Conservation (phyloP, 1,140 invertebrate species). For the Luehdorfia chinensis region DNA sequence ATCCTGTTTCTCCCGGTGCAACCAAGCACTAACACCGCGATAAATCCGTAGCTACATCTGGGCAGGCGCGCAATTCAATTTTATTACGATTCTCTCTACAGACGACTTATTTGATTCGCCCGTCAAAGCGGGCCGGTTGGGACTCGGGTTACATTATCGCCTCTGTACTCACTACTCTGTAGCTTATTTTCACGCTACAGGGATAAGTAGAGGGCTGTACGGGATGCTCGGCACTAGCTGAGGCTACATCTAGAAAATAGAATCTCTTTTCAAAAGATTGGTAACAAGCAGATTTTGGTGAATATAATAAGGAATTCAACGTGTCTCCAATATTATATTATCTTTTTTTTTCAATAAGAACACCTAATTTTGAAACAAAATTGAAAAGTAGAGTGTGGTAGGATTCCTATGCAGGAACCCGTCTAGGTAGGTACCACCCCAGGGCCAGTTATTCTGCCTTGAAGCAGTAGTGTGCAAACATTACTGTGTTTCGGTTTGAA, state of each 20-base stretch:
- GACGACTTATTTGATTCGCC: conserved; percentile 70
- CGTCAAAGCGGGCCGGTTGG: conserved; percentile 57
- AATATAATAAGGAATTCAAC: too few species aligned
- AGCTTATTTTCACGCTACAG: conserved; percentile 24
- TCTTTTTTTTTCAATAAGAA: too few species aligned
- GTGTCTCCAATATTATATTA: too few species aligned
- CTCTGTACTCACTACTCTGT: conserved; percentile 24
- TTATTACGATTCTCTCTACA: conserved; percentile 69
- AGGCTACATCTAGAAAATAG: background rate
- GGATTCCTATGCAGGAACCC: too few species aligned
- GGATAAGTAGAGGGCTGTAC: conserved; percentile 15
- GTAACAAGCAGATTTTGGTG: background rate
- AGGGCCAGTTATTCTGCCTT: too few species aligned
- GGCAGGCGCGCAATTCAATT: conserved; percentile 69
- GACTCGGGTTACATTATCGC: conserved; percentile 64
- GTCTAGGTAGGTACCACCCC: too few species aligned
- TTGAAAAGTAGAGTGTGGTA: too few species aligned
- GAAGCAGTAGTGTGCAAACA: too few species aligned
- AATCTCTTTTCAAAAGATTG: background rate
- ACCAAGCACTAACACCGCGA: conserved; percentile 36
- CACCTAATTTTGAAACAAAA: too few species aligned
- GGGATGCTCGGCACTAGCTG: conserved; percentile 7
- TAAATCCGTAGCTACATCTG: conserved; percentile 72
- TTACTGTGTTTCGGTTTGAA: too few species aligned
- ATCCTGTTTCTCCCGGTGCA: too few species aligned